phyloP scores from a whole-genome alignment of 2,113 vertebrate genomes.

The Cottus gobio region DNA sequence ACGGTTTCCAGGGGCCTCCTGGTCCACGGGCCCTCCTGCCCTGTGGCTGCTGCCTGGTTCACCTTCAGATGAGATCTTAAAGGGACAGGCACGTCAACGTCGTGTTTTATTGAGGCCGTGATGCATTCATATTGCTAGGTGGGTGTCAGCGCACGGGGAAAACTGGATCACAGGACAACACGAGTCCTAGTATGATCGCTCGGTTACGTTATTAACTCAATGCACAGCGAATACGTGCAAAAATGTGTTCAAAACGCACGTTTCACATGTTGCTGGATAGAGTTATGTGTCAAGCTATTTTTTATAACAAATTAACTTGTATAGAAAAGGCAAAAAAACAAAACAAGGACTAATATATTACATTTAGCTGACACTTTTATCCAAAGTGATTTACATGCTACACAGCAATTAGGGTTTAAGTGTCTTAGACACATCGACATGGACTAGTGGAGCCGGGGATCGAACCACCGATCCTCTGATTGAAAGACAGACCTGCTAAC shows the following conservation, averaged over 20 bases:
- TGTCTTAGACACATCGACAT: too few species aligned
- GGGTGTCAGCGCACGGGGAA: conserved; percentile 5
- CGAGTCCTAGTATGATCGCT: not conserved
- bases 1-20: conserved; percentile 24
- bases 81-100: conserved; percentile 11
- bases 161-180: conserved; percentile 5
- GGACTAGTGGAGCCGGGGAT: too few species aligned
- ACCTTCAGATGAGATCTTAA: conserved; percentile 37
- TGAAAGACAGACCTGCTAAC: too few species aligned
- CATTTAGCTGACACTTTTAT: too few species aligned
- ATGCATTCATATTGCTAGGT: not conserved
- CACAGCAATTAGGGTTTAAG: too few species aligned
- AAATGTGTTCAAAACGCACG: not conserved
- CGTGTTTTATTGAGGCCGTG: conserved; percentile 14
- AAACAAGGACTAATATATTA: too few species aligned
- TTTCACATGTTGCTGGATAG: not conserved
- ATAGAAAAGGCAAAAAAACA: not conserved
- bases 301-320: not conserved
- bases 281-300: conserved; percentile 15
- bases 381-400: too few species aligned
- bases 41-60: conserved; percentile 30
- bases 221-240: not conserved
- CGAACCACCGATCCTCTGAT: too few species aligned
- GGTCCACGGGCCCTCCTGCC: conserved; percentile 22
- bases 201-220: not conserved